Evolutionary conservation across 1,140 invertebrate species (phyloP), one percentile per base, ranked within the genome.

Genomic region (Helicoverpa zea): DNA sequence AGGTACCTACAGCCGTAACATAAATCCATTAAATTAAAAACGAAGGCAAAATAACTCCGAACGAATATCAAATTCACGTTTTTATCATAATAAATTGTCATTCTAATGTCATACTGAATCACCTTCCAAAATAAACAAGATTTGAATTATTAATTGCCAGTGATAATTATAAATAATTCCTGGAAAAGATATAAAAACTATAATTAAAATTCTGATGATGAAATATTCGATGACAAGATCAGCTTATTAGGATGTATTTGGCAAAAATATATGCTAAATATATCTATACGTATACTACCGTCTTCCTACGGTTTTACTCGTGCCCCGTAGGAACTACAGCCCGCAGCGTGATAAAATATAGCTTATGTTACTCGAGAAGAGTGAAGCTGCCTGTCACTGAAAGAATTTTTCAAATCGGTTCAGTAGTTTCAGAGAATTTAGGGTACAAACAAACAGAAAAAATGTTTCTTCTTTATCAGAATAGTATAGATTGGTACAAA

Each of bases 41-140:
- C 43, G 54, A 76, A 76, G n/a, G 23, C 51, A 76, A 72, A 52
- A 72, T 52, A 72, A 11, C 23, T 61, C 18, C 29, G 9, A 51
- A 77, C 16, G 18, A 54, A 16, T 54, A n/a, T 35, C 52, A 77
- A 49, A 77, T 66, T 77, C 35, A 64, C 61, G 47, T 63, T 49
- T 63, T 66, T 77, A 77, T 51, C 74, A 76, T 77, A 77, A 77
- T 12, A 77, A 77, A 77, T 77, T 77, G 75, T 54, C 75, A 54
- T 77, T 77, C 66, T 77, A 77, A 77, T 66, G 51, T 77, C 59
- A 30, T 66, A 30, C 61, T 63, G 58, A 66, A 77, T 77, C 75
- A 77, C 51, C 29, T 18, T 77, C 35, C 54, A 43, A 52, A 77
- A 77, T 77, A 77, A 66, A 77, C 75, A 77, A 52, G 61, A 77